Percentiles rank a stretch among this genome's conserved stretches.
Conservation (phyloP, 2,797 vertebrate genomes). For the Buphagus erythrorhynchus region DNA sequence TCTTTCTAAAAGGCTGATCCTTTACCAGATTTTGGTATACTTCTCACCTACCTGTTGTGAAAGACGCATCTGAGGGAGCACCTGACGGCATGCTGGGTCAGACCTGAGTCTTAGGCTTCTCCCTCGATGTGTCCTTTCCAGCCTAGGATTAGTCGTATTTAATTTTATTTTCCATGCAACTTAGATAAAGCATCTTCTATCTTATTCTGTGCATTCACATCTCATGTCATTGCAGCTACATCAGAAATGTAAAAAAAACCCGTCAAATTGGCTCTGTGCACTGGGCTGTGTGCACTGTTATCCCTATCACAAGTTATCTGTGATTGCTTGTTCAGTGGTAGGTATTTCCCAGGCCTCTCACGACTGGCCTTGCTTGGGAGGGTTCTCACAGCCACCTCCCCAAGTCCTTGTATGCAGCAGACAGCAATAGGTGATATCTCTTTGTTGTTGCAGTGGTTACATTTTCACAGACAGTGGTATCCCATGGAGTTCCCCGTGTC, state of each 20-base stretch:
- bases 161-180: background rate
- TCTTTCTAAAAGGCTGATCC: background rate
- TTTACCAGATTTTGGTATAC: background rate
- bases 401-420: background rate
- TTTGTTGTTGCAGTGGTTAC: background rate
- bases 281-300: background rate
- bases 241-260: background rate
- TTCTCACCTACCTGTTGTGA: background rate
- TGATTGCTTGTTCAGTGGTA: background rate
- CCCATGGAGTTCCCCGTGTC: background rate
- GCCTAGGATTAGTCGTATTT: background rate
- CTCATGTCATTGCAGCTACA: constrained; percentile 12
- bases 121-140: background rate
- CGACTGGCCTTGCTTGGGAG: background rate
- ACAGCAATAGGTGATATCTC: background rate
- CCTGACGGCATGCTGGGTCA: background rate
- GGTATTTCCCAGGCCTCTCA: background rate
- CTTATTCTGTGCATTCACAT: constrained; percentile 25
- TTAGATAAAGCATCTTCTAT: background rate
- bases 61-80: background rate
- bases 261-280: background rate
- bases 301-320: background rate
- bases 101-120: background rate
- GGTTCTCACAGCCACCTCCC: background rate
- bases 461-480: background rate